A percentile compares a stretch with the other conserved stretches of the same genome.
Conservation (phyloP, 2,113 vertebrate species). For the Elaphurus davidianus region DNA sequence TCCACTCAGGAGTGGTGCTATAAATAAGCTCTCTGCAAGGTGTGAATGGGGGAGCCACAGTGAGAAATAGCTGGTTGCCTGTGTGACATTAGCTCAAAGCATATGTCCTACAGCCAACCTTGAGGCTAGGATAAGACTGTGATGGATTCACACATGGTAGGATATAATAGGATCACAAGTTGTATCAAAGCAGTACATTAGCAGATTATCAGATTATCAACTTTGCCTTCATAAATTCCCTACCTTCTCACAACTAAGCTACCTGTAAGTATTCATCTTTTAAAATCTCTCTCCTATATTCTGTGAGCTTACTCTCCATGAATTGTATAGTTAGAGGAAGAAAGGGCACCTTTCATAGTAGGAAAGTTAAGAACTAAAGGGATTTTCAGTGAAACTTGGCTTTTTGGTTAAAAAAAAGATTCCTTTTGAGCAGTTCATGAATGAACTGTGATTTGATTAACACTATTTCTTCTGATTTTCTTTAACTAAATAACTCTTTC, state of each 20-base stretch:
- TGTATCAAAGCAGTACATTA: constrained; percentile 32
- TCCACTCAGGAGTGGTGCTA: constrained; percentile 3
- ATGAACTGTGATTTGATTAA: background rate
- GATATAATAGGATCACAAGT: constrained; percentile 35
- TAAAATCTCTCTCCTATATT: constrained; percentile 52
- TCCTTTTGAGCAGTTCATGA: background rate
- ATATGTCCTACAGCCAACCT: constrained; percentile 77
- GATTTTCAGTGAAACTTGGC: background rate
- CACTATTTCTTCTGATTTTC: background rate
- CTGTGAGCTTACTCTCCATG: constrained; percentile 36
- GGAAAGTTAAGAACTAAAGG: background rate
- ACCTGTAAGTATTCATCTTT: constrained; percentile 35
- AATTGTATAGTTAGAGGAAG: constrained; percentile 35
- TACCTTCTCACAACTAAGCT: constrained; percentile 47
- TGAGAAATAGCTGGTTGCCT: constrained; percentile 76
- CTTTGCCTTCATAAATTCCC: constrained; percentile 50
- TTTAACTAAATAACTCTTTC: background rate
- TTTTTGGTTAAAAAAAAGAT: background rate
- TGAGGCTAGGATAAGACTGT: constrained; percentile 61
- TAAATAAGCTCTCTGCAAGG: constrained; percentile 75
- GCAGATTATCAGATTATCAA: constrained; percentile 65
- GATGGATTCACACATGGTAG: constrained; percentile 47
- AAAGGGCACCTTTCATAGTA: background rate
- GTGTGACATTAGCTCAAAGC: constrained; percentile 71
- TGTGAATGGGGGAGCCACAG: constrained; percentile 65